Base-by-base conservation (phyloP, 2,113 vertebrate genomes). In the Perccottus glenii region DNA sequence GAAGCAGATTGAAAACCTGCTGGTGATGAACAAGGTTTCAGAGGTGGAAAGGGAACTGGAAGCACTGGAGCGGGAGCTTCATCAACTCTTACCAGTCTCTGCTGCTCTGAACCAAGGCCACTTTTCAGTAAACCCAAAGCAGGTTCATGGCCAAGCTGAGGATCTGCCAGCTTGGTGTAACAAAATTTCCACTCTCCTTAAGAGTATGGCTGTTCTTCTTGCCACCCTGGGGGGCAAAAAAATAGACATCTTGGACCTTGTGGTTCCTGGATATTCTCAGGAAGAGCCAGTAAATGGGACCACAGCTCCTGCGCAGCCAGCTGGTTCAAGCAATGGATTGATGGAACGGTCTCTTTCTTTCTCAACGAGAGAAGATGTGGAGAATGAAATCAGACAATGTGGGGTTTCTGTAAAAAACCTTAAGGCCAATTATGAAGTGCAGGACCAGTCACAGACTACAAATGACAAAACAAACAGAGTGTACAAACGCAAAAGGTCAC, bases 1-100 rank as follows among this genome's bases (percentile, higher is more conserved):
- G 87, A 94, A 93, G 93, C 97, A 95, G 85, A 96, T 98, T 55
- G 96, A 98, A 83, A 98, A 96, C 85, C 93, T 98, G 57, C 96
- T 95, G 75, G 96, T 98, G 65, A 91, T 98, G 94, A 95, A 95
- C 82, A 94, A 96, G 77, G 94, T 91, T 0, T 94, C 94, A 57
- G 93, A 90, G 47, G 94, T 95, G 11, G 95, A 95, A 88, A 94
- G 88, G 12, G 93, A 93, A 75, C 86, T 94, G 59, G 91, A 92
- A 75, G 90, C 92, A 68, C 90, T 93, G 48, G 94, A 96, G 82
- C 89, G 84, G 50, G 93, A 98, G 83, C 89, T 96, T 67, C 94
- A 89, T 43, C 94, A 93, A 49, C 92, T 98, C 14, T 78, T 94
- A 10, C 95, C 93, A 0, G 91, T 93, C 45, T 94, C 95, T 0